Evolutionary conservation across 1,140 invertebrate genomes (phyloP).

Genomic region (Trichonephila inaurata): DNA sequence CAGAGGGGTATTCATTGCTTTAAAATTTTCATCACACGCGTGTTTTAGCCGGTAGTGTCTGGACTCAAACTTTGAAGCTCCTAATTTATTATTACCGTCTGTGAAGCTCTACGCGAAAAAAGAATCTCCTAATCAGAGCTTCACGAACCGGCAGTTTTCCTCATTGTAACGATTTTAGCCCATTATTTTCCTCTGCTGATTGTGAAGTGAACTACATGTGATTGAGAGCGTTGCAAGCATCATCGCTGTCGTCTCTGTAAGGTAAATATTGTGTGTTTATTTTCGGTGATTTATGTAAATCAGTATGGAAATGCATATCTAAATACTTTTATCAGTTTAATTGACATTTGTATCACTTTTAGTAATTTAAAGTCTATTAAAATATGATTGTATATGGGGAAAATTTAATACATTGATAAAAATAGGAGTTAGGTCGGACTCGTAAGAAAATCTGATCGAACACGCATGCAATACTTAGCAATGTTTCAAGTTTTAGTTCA

Average conservation of each 20-base stretch:
- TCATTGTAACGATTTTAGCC: neutral
- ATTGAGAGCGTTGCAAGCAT: conserved; percentile 68
- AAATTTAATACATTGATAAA: no score
- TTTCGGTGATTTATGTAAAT: neutral
- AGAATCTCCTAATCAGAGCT: neutral
- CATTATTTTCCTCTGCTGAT: conserved; percentile 3
- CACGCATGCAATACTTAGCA: no score
- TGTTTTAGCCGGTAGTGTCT: neutral
- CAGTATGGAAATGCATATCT: no score
- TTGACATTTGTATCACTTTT: no score
- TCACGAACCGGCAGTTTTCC: neutral
- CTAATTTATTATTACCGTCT: neutral
- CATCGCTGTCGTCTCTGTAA: neutral
- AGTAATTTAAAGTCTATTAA: no score
- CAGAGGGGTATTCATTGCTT: neutral
- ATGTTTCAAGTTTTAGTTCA: no score
- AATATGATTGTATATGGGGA: no score
- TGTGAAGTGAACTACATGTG: conserved; percentile 70
- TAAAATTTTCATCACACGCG: neutral
- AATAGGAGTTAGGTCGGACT: no score
- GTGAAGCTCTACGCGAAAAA: neutral
- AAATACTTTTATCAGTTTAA: no score
- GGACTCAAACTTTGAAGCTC: neutral
- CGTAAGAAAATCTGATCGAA: no score
- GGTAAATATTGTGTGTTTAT: conserved; percentile 19